These are phyloP conservation scores for Criorhina ranunculi DNA, from an alignment of 2,888 invertebrate species.

Conservation along the genomic window DNA sequence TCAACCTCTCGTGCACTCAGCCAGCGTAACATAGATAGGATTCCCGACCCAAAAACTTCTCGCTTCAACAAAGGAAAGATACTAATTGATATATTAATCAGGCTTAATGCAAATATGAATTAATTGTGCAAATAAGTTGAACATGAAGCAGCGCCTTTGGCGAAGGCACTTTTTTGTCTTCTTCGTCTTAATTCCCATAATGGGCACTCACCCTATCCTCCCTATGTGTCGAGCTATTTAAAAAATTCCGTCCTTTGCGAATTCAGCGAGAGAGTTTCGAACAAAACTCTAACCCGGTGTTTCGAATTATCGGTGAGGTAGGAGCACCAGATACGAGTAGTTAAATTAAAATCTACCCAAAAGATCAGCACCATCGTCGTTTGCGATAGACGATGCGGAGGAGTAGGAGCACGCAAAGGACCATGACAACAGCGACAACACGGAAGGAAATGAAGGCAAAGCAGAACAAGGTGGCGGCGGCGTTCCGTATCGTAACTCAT, in stretches of 20 bases:
- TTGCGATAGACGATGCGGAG: neutral
- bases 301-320: constrained; percentile 55
- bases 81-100: constrained; percentile 71
- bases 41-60: constrained; percentile 11
- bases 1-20: constrained; percentile 6
- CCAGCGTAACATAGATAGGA: neutral
- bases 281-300: constrained; percentile 49
- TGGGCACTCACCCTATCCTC: constrained; percentile 37
- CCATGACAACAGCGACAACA: neutral
- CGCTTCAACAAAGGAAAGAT: constrained; percentile 12
- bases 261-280: constrained; percentile 14
- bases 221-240: constrained; percentile 16
- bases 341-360: constrained; percentile 68
- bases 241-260: constrained; percentile 18
- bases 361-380: constrained; percentile 53
- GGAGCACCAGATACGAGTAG: constrained; percentile 58
- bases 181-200: constrained; percentile 50
- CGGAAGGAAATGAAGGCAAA: constrained; percentile 27
- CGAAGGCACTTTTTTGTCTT: constrained; percentile 25
- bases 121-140: constrained; percentile 67
- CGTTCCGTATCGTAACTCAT: constrained; percentile 71
- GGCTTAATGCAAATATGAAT: constrained; percentile 69
- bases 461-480: constrained; percentile 26
- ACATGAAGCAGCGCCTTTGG: constrained; percentile 40
- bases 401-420: no score